Conservation (phyloP, 1,140 invertebrate genomes). For the Schlechtendalia chinensis region DNA sequence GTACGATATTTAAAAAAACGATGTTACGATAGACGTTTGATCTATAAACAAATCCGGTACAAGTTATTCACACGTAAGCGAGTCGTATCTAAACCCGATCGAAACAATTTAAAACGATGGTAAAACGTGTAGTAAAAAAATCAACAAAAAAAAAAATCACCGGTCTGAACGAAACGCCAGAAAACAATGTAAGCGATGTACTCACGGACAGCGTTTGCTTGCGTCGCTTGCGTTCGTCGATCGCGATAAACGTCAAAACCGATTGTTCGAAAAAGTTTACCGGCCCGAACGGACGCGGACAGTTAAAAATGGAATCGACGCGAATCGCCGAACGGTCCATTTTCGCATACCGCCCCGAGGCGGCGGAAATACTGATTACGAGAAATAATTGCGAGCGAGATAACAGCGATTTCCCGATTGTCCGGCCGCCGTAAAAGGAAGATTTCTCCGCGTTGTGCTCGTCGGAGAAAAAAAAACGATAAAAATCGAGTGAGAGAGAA, state of each 20-base stretch:
- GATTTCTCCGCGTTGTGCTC: not conserved
- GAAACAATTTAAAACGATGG: too few species aligned
- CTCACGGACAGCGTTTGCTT: not conserved
- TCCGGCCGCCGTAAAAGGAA: not conserved
- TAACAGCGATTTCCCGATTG: constrained; percentile 8
- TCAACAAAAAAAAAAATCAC: too few species aligned
- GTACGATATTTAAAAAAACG: too few species aligned
- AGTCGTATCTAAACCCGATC: too few species aligned
- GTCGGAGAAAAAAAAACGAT: constrained; percentile 12
- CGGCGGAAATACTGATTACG: not conserved
- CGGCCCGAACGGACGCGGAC: not conserved
- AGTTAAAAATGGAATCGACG: constrained; percentile 6
- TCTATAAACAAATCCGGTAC: too few species aligned
- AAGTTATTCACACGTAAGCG: too few species aligned
- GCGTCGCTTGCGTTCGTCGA: not conserved
- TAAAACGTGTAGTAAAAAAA: too few species aligned
- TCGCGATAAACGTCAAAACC: not conserved
- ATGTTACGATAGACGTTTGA: too few species aligned
- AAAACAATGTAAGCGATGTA: too few species aligned
- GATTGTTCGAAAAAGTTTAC: not conserved
- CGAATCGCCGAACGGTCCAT: not conserved
- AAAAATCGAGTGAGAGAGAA: not conserved
- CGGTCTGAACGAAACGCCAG: too few species aligned
- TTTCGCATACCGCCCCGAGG: not conserved
- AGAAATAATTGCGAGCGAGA: not conserved